A percentile compares a stretch with the other conserved stretches of the same genome.
These are phyloP conservation scores for Eulacestoma nigropectus DNA, from an alignment of 2,113 vertebrate species.

Conservation along the genomic window DNA sequence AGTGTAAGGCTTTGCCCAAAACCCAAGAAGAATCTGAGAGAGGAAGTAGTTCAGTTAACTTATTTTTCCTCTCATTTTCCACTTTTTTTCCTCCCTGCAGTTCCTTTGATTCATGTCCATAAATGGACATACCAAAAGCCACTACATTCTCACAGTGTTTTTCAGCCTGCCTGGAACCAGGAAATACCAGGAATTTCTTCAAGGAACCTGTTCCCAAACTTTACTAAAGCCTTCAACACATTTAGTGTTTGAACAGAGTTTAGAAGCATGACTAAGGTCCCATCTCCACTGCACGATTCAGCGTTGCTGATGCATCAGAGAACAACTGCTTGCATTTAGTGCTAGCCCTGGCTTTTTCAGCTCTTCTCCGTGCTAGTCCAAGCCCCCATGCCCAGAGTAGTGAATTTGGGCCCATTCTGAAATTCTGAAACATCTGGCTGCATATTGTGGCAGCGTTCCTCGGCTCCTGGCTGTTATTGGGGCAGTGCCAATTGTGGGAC, in stretches of 20 bases:
- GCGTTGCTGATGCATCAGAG: background rate
- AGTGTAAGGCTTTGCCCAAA: constrained; percentile 46
- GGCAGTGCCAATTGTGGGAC: background rate
- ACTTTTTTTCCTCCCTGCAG: constrained; percentile 56
- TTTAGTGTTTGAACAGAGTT: background rate
- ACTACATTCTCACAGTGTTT: constrained; percentile 60
- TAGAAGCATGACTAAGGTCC: constrained; percentile 29
- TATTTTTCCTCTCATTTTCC: constrained; percentile 66
- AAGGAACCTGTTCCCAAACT: constrained; percentile 57
- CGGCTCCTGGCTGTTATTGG: background rate
- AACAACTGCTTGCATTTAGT: background rate
- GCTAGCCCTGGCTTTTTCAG: background rate
- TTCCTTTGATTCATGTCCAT: constrained; percentile 66
- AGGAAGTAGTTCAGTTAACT: constrained; percentile 66
- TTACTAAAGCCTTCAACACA: constrained; percentile 23
- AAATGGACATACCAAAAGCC: constrained; percentile 66
- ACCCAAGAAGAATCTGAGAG: constrained; percentile 54
- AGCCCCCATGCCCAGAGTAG: background rate
- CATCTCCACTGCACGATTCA: background rate
- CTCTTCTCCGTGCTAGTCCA: background rate
- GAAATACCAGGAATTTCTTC: constrained; percentile 67
- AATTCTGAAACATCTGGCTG: background rate
- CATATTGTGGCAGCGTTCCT: background rate
- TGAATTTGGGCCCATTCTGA: background rate
- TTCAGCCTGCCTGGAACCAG: constrained; percentile 62